Evolutionary conservation across 2,113 vertebrate species (phyloP).

Genomic region (Nesogale talazaci): DNA sequence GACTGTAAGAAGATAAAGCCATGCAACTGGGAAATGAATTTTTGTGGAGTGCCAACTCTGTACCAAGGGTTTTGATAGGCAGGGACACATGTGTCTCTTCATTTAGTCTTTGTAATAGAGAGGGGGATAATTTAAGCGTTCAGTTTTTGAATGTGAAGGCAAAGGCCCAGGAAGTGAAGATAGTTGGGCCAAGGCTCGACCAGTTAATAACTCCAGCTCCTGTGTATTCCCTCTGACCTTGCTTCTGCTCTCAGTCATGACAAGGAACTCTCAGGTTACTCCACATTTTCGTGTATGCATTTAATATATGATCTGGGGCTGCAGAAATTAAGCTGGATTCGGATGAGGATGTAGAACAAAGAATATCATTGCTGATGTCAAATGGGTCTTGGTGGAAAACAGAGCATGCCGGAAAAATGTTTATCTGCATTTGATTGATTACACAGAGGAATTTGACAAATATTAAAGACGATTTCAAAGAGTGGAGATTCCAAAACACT

Average conservation of each 20-base stretch:
- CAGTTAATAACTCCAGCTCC: too few species aligned
- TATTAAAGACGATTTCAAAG: too few species aligned
- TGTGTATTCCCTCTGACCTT: not conserved
- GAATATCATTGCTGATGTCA: too few species aligned
- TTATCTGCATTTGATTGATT: too few species aligned
- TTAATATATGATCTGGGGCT: not conserved
- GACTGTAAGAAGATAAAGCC: not conserved
- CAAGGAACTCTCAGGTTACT: too few species aligned
- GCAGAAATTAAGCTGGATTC: not conserved
- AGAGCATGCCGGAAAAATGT: too few species aligned
- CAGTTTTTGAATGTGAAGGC: not conserved
- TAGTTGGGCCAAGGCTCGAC: not conserved
- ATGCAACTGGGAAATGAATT: not conserved
- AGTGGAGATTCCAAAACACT: too few species aligned
- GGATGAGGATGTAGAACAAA: too few species aligned
- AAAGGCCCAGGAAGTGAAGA: not conserved
- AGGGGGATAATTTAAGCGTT: not conserved
- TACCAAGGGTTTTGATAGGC: not conserved
- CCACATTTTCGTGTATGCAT: not conserved
- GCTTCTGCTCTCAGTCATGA: not conserved
- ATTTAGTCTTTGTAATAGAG: not conserved
- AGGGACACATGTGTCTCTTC: not conserved
- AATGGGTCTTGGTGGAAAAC: too few species aligned
- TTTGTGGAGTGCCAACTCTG: not conserved
- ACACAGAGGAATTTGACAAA: too few species aligned